Evolutionary conservation across 2,113 vertebrate genomes (phyloP).

Genomic region (Anolis carolinensis): DNA sequence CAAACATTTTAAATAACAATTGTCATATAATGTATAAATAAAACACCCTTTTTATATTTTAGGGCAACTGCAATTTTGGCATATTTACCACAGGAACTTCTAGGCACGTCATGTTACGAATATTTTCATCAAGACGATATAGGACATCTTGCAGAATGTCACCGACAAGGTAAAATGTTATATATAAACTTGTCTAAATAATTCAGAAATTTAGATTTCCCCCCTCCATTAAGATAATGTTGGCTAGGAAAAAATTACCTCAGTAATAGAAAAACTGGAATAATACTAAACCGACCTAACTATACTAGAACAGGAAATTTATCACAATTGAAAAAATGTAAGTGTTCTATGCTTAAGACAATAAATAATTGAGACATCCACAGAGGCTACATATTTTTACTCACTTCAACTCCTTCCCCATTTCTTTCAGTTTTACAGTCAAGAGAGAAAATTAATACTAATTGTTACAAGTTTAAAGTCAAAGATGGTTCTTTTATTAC

Average conservation of each 20-base stretch:
- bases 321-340: background rate
- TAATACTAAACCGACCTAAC: background rate
- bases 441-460: constrained; percentile 96
- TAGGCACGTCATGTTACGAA: constrained; percentile 98
- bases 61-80: constrained; percentile 97
- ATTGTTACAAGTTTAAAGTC: constrained; percentile 98
- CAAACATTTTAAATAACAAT: background rate
- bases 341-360: background rate
- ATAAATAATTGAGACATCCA: background rate
- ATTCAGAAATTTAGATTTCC: background rate
- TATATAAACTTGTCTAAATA: background rate
- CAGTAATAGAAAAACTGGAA: background rate
- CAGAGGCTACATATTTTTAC: background rate
- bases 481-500: constrained; percentile 99
- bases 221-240: background rate
- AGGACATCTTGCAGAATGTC: constrained; percentile 93
- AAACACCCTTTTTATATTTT: constrained; percentile 16
- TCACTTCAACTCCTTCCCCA: background rate
- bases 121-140: constrained; percentile 99
- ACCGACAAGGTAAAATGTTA: constrained; percentile 87
- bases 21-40: background rate
- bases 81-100: constrained; percentile 96
- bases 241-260: background rate
- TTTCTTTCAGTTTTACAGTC: constrained; percentile 90
- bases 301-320: background rate